Evolutionary conservation across 2,113 vertebrate species (phyloP), one percentile per base, ranked within the genome.

Genomic region (Cranoglanis bouderius): DNA sequence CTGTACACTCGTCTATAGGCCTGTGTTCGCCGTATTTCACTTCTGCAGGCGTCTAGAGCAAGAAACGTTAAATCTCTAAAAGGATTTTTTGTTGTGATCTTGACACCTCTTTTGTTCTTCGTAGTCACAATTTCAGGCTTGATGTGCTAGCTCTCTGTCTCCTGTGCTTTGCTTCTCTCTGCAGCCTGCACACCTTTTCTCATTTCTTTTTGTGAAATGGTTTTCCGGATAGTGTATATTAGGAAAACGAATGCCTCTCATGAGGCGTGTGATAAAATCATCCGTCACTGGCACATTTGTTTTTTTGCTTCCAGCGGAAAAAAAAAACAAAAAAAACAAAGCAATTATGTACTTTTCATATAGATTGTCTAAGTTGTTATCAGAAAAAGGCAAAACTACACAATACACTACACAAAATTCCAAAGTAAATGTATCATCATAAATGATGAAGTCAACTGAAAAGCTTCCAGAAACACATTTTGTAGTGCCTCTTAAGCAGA

Each of bases 141-240:
- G 57, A 65, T 26, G 57, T 43, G 38, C n/a, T 19, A 55, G 26
- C 13, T 53, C 29, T 29, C 16, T 0, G 49, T 35, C 14, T 81
- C 49, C 8, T 81, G 29, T 3, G 46, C 24, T 7, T n/a, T n/a
- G 43, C 43, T 53, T 80, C n/a, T 81, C n/a, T 81, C n/a, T 32
- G 49, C 77, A 81, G 49, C 14, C 49, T 35, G 29, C 19, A 81
- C 77, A 81, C n/a, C n/a, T 81, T 83, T 29, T 83, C 24, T 61
- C 35, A 38, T 83, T 40, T 40, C 81, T 43, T 83, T 43, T 29
- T 61, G 14, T 21, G 53, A 82, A 82, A 82, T 82, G 32, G 51
- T 12, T 82, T 82, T 82, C 49, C 6, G 16, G n/a, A 1, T 35
- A 16, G 78, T 19, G 14, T 7, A 32, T 32, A 32, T 81, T 53